Percentiles rank a stretch among this genome's conserved stretches.
phyloP scores from a whole-genome alignment of 2,797 vertebrate genomes.

The Pseudochirops cupreus region DNA sequence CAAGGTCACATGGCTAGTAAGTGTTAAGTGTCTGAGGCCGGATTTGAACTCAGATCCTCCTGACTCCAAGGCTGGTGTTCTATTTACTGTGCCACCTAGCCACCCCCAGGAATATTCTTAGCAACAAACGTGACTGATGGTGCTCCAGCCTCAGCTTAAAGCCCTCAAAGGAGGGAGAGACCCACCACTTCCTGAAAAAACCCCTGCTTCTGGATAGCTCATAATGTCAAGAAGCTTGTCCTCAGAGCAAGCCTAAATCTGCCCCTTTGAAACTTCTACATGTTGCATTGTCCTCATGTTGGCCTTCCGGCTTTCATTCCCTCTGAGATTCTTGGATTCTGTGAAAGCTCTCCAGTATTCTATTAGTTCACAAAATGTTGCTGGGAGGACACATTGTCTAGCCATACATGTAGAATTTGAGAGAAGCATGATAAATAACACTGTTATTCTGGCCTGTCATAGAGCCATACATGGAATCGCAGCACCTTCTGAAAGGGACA shows the following conservation, averaged over 20 bases:
- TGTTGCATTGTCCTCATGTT: background rate
- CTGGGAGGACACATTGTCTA: constrained; percentile 33
- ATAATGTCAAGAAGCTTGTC: background rate
- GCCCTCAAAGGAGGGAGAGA: background rate
- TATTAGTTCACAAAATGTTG: constrained; percentile 17
- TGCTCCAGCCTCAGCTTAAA: background rate
- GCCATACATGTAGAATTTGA: background rate
- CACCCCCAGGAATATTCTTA: background rate
- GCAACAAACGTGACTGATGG: background rate
- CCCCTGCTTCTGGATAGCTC: background rate
- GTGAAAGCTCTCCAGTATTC: constrained; percentile 1
- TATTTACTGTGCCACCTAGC: too few relatives aligned
- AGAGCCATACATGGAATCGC: background rate
- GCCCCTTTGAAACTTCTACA: background rate
- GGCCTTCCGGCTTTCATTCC: background rate
- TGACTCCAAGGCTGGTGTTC: too few relatives aligned
- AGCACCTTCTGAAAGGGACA: background rate
- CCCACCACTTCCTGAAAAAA: background rate
- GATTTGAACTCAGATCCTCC: too few relatives aligned
- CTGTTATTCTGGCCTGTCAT: background rate
- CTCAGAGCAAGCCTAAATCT: background rate
- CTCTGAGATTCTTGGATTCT: background rate
- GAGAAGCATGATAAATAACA: background rate
- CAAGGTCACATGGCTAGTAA: too few relatives aligned
- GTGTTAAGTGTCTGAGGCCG: too few relatives aligned